Base-by-base conservation (phyloP, 2,113 vertebrate species). In the Platanista minor region DNA sequence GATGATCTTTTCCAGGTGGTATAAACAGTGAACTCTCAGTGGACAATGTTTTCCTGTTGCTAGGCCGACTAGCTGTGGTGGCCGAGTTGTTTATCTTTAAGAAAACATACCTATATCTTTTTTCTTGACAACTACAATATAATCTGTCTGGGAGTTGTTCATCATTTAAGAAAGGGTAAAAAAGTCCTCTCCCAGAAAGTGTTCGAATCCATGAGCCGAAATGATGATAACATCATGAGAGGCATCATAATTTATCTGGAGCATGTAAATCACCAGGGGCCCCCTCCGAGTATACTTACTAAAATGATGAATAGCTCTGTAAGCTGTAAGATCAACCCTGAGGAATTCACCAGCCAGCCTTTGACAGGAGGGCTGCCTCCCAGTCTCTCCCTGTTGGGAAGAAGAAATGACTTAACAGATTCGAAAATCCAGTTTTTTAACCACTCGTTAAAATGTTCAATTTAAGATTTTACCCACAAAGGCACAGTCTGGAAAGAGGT, bases 71-170 rank as follows among this genome's bases (percentile, higher is more conserved):
- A 83, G 87, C 92, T 41, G 57, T 64, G 81, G 90, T 92, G 95
- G 84, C 84, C 67, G 74, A 88, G 74, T 87, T 97, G 94, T 98
- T 98, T 97, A 93, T 98, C 98, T 97, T 97, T 97, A 96, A 97
- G 96, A 97, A 98, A 98, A 98, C 87, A 95, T 81, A 88, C 95
- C 96, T 97, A 95, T 96, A 98, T 97, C 98, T 97, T 96, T 97
- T 96, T 88, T 86, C 97, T 97, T 98, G 98, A 98, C 97, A 98
- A 92, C 84, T 97, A 97, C 97, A 98, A 95, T 98, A 98, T 97
- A 97, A 98, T 98, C 97, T 98, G 97, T 96, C 97, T 97, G 94
- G 94, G 96, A 82, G 98, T 80, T 98, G 97, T 98, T 98, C 94
- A 98, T 98, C 98, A 97, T 97, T 96, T 97, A 90, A 97, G 96